Percentiles rank a stretch among this genome's conserved stretches.
phyloP scores from a whole-genome alignment of 2,113 vertebrate species.

The Fukomys damarensis region DNA sequence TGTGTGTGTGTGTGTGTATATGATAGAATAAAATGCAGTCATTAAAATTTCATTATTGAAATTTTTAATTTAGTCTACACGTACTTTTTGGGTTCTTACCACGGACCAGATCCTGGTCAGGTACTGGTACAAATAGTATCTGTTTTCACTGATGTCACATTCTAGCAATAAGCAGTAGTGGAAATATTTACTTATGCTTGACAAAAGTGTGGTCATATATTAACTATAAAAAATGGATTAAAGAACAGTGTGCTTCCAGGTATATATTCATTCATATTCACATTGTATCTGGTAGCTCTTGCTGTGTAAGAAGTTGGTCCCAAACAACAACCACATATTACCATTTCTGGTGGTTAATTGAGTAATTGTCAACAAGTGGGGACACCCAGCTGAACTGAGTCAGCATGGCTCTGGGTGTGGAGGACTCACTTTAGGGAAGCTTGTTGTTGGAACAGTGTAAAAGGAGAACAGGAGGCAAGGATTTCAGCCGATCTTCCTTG shows the following conservation, averaged over 20 bases:
- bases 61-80: background rate
- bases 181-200: slow-evolving; percentile 26
- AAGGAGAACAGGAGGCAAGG: background rate
- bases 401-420: background rate
- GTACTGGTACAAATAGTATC: background rate
- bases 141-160: background rate
- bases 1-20: background rate
- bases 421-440: background rate
- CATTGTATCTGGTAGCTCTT: background rate
- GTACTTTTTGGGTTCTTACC: background rate
- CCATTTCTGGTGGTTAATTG: background rate
- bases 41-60: background rate
- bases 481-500: background rate
- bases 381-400: background rate
- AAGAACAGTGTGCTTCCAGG: background rate
- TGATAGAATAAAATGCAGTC: background rate
- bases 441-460: background rate
- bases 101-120: background rate
- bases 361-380: background rate
- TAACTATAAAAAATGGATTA: background rate
- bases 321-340: background rate
- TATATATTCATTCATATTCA: background rate
- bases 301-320: background rate
- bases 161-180: background rate
- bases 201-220: background rate